Conservation (phyloP, 1,140 invertebrate genomes). For the Drosophila lacertosa region DNA sequence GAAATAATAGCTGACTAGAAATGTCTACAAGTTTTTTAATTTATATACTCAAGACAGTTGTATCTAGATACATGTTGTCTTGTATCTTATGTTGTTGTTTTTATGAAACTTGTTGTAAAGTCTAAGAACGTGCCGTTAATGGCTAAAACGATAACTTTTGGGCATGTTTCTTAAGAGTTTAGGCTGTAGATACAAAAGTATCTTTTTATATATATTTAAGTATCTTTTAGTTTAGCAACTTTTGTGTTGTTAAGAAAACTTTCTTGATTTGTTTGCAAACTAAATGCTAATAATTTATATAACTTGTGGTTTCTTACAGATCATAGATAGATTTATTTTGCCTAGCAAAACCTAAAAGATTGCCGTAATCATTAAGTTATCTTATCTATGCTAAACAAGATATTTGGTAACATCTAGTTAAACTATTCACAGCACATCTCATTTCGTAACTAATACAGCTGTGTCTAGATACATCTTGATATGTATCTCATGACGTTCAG, state of each 20-base stretch:
- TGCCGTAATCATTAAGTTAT: background rate
- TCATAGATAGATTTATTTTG: too few species aligned
- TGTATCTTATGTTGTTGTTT: too few species aligned
- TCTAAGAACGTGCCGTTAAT: background rate
- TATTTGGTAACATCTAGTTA: background rate
- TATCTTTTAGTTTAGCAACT: background rate
- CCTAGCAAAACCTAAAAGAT: background rate
- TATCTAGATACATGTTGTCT: too few species aligned
- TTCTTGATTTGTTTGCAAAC: too few species aligned
- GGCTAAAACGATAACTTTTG: background rate
- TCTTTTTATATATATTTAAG: background rate
- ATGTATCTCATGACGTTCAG: conserved; percentile 46
- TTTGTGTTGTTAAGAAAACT: too few species aligned
- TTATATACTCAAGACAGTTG: background rate
- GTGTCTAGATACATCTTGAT: conserved; percentile 32
- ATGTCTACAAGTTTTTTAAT: conserved; percentile 7
- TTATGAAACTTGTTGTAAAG: background rate
- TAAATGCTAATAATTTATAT: too few species aligned
- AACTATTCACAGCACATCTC: background rate
- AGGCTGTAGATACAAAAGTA: background rate
- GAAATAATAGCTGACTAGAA: conserved; percentile 3
- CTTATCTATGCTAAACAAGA: background rate
- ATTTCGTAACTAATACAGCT: conserved; percentile 3
- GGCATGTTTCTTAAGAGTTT: background rate
- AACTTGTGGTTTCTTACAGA: too few species aligned